phyloP scores from a whole-genome alignment of 2,113 vertebrate genomes.

The Numenius arquata region DNA sequence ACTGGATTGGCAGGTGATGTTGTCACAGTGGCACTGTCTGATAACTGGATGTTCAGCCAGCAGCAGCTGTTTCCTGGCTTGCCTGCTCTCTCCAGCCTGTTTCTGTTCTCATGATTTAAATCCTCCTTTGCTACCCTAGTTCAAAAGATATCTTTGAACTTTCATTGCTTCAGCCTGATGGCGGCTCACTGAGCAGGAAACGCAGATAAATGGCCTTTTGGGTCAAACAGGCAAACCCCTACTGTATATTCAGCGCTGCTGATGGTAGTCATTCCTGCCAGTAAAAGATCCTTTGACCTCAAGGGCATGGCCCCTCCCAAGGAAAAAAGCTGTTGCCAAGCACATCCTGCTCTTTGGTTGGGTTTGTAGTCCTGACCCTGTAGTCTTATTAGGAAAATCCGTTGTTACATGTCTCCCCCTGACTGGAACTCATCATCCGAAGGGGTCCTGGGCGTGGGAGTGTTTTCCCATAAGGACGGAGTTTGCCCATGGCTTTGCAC shows the following conservation, averaged over 20 bases:
- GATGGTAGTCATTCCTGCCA: neutral
- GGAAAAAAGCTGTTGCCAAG: neutral
- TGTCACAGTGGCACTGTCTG: neutral
- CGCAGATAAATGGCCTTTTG: constrained; percentile 11
- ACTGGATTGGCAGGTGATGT: neutral
- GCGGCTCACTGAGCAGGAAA: constrained; percentile 61
- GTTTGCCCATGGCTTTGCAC: neutral
- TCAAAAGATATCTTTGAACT: constrained; percentile 68
- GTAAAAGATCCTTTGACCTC: neutral
- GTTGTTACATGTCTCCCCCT: neutral
- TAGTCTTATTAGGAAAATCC: neutral
- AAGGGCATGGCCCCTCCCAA: neutral
- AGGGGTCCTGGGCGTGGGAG: fast-evolving
- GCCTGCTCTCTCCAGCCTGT: neutral
- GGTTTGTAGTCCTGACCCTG: neutral
- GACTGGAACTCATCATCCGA: neutral
- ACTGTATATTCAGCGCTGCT: neutral
- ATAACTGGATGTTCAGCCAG: constrained; percentile 19
- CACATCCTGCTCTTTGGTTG: neutral
- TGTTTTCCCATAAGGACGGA: neutral
- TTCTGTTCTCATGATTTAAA: constrained; percentile 58
- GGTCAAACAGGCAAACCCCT: constrained; percentile 3
- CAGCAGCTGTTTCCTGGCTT: constrained; percentile 53
- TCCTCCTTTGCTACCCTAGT: neutral
- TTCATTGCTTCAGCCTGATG: neutral